Percentiles rank a stretch among this genome's conserved stretches.
Conservation (phyloP, 2,888 invertebrate genomes). For the Agrotis segetum region DNA sequence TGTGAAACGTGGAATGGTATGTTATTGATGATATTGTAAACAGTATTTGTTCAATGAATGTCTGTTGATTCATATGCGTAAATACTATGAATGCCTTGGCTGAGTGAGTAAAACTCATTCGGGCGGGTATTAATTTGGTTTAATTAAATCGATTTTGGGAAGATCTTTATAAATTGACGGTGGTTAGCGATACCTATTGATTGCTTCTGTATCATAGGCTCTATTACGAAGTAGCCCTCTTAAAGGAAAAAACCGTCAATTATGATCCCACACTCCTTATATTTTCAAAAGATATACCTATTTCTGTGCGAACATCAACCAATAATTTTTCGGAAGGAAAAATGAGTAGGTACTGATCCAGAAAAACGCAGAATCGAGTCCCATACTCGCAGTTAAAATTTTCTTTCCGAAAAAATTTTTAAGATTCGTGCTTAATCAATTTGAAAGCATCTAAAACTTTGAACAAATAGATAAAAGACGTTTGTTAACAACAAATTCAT, state of each 20-base stretch:
- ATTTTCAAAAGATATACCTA: too few relatives aligned
- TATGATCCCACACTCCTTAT: background rate
- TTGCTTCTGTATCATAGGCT: too few relatives aligned
- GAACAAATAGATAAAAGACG: constrained; percentile 1
- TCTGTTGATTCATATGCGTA: constrained; percentile 1
- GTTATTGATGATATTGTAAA: background rate
- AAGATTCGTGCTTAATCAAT: background rate
- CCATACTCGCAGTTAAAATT: too few relatives aligned
- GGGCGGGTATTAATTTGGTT: background rate
- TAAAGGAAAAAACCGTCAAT: background rate
- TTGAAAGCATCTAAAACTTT: background rate
- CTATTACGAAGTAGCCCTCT: too few relatives aligned
- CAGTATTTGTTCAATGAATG: background rate
- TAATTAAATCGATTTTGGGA: background rate
- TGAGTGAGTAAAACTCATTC: too few relatives aligned
- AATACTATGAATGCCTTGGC: background rate
- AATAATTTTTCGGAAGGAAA: too few relatives aligned
- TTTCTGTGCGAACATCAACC: too few relatives aligned
- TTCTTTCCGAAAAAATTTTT: too few relatives aligned
- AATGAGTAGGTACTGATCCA: too few relatives aligned
- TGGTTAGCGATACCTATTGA: background rate
- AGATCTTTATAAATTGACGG: background rate
- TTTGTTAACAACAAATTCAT: constrained; percentile 5
- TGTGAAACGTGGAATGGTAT: constrained; percentile 21
- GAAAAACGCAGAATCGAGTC: too few relatives aligned